Percentiles rank a stretch among this genome's conserved stretches.
These are phyloP conservation scores for Argyrosomus regius DNA, from an alignment of 2,797 vertebrate species.

Conservation along the genomic window DNA sequence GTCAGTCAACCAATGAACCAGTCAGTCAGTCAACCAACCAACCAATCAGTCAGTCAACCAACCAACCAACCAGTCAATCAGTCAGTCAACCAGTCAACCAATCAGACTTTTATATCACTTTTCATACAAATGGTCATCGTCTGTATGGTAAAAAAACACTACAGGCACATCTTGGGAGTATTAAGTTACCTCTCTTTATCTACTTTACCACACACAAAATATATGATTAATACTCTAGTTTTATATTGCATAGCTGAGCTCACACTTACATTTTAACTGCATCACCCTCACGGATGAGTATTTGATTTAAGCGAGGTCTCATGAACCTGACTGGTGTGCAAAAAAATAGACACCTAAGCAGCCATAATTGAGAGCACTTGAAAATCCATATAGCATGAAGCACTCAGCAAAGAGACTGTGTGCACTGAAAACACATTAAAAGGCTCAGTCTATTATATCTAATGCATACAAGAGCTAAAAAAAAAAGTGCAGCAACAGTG, in stretches of 20 bases:
- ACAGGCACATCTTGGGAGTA: neutral
- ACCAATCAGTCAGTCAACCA: too few species aligned
- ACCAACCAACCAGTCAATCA: too few species aligned
- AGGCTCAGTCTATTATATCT: conserved; percentile 18
- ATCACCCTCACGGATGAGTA: neutral
- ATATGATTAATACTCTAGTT: neutral
- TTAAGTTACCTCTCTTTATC: neutral
- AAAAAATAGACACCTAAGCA: neutral
- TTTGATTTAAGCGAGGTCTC: conserved; percentile 3
- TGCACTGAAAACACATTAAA: neutral
- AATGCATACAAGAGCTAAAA: conserved; percentile 22
- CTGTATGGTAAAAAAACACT: neutral
- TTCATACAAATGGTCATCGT: too few species aligned
- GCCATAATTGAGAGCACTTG: conserved; percentile 39
- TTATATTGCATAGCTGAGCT: neutral
- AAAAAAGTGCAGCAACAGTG: neutral
- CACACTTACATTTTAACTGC: neutral
- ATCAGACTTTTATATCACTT: too few species aligned
- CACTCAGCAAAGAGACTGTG: conserved; percentile 19
- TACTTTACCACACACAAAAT: neutral
- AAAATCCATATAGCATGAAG: conserved; percentile 24
- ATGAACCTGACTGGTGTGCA: neutral
- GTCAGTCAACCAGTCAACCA: too few species aligned
- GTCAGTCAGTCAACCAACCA: too few species aligned
- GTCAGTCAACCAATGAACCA: too few species aligned